These are phyloP conservation scores for Anthopleura xanthogrammica DNA, from an alignment of 92 coral and sea anemone genomes.

Conservation along the genomic window DNA sequence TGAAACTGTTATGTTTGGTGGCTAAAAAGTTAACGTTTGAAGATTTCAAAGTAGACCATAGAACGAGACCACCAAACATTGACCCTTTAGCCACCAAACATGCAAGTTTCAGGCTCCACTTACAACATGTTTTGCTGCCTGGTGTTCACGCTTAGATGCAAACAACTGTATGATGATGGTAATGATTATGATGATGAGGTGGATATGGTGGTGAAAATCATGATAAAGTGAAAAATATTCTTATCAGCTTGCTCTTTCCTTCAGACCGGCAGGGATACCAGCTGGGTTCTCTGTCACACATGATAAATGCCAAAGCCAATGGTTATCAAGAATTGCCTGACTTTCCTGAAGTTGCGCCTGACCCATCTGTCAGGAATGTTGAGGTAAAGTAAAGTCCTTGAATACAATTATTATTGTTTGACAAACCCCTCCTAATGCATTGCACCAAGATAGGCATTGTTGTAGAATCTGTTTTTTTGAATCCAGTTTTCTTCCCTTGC, in stretches of 20 bases:
- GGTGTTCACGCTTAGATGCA: too few species aligned
- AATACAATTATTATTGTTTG: not conserved
- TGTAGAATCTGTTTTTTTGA: not conserved
- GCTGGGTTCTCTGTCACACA: conserved; percentile 92
- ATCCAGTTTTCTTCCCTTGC: not conserved
- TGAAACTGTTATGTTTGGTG: too few species aligned
- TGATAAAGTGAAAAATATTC: not conserved
- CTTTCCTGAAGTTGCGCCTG: conserved; percentile 88
- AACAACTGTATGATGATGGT: too few species aligned
- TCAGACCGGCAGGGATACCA: conserved; percentile 94
- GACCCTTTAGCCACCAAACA: too few species aligned
- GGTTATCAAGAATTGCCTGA: conserved; percentile 92
- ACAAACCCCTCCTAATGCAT: too few species aligned
- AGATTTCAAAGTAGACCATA: too few species aligned
- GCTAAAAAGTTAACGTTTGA: too few species aligned
- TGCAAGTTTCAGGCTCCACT: too few species aligned
- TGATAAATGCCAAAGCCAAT: conserved; percentile 86
- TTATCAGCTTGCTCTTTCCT: conserved; percentile 9
- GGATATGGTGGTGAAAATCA: too few species aligned
- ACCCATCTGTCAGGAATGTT: conserved; percentile 90
- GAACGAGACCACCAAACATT: too few species aligned
- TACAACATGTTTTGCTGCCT: too few species aligned
- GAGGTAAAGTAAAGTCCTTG: conserved; percentile 53
- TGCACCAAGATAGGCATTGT: not conserved
- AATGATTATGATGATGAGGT: too few species aligned